Conservation (phyloP, 1,140 invertebrate genomes). For the Drosophila obscura region DNA sequence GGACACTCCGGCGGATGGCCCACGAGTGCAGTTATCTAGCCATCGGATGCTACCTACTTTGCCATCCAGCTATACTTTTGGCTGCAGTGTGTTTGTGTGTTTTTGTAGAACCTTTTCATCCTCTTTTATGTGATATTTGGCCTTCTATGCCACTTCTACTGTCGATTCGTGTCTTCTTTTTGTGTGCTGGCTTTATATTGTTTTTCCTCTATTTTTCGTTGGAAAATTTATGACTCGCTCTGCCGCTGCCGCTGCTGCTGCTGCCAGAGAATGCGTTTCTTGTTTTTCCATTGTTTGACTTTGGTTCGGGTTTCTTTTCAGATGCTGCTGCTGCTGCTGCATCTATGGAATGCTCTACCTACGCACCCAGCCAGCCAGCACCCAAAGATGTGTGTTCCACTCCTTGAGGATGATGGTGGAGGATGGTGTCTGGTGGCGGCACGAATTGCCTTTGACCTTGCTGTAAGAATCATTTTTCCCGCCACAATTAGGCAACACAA, state of each 20-base stretch:
- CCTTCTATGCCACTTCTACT: conserved; percentile 57
- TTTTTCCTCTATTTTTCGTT: conserved; percentile 55
- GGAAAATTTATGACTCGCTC: conserved; percentile 76
- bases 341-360: conserved; percentile 51
- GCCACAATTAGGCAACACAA: conserved; percentile 62
- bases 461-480: conserved; percentile 62
- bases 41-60: conserved; percentile 45
- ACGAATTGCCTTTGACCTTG: conserved; percentile 79
- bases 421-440: conserved; percentile 30
- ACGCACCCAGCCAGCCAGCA: conserved; percentile 11
- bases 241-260: conserved; percentile 30
- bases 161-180: conserved; percentile 52
- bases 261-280: conserved; percentile 74
- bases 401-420: conserved; percentile 31
- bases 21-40: conserved; percentile 41
- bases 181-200: conserved; percentile 40
- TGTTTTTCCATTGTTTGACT: conserved; percentile 63
- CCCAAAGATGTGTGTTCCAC: conserved; percentile 39
- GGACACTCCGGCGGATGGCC: conserved; percentile 21
- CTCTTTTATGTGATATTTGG: conserved; percentile 56
- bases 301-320: conserved; percentile 42
- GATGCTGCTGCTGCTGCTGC: conserved; percentile 22
- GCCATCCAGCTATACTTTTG: conserved; percentile 2
- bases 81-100: conserved; percentile 29
- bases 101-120: conserved; percentile 42